Base-by-base conservation (phyloP, 2,888 invertebrate genomes). In the Griposia aprilina region DNA sequence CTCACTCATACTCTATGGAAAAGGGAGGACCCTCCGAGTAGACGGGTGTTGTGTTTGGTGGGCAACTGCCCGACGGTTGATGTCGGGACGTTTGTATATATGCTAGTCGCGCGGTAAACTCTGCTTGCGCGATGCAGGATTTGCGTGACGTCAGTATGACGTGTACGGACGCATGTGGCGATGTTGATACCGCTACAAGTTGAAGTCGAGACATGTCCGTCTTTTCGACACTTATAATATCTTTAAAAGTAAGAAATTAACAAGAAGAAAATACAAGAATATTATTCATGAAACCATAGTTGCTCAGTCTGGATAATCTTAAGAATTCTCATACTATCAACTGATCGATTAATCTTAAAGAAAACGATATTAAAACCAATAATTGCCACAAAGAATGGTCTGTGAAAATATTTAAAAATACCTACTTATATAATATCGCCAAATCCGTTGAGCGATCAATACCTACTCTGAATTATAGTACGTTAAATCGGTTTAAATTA, bases 361-460 rank as follows among this genome's bases (percentile, higher is more conserved):
- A 26, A 36, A 52, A 52, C 62, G 68, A 76, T 78, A 78, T 74
- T 69, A 59, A 74, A 74, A 67, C 66, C 76, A 67, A 74, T 72
- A 59, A 79, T 78, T 75, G 66, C 41, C 57, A 30, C n/a, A 62
- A 76, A 72, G 68, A 79, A 91, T 90, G 84, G 81, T 76, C 90
- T 91, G 92, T 92, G 92, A 92, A 91, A 91, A 87, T 90, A 88
- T 91, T 93, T 93, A 92, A 92, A 93, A 91, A 90, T 85, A 88
- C 77, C 87, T 4, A 5, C 41, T 5, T 90, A 91, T 92, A 91
- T 90, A 83, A n/a, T n/a, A n/a, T n/a, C n/a, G n/a, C n/a, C n/a
- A n/a, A n/a, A n/a, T n/a, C n/a, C n/a, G n/a, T 80, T 69, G 83
- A 86, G 75, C 88, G 76, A 66, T 69, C 77, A 76, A 68, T 78